Base-by-base conservation (phyloP, 1,140 invertebrate genomes). In the Saxidomus purpurata region DNA sequence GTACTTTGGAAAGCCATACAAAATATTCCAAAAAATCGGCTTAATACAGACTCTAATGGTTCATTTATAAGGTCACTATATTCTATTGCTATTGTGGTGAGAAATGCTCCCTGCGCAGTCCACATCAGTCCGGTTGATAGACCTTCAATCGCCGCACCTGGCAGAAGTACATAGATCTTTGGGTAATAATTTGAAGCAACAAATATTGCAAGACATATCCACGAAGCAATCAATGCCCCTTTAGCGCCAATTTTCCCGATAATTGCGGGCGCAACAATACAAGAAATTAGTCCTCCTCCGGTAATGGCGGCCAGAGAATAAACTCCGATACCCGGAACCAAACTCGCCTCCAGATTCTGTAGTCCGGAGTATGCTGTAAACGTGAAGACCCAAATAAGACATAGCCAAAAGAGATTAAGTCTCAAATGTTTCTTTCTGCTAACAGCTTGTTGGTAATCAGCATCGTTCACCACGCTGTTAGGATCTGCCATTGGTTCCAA, bases 1-100 rank as follows among this genome's bases (percentile, higher is more conserved):
- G 93, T 93, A 55, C 90, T 94, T 52, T 93, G 92, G 34, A 93
- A 92, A 0, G 92, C 90, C 77, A 92, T 93, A 67, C 89, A 91
- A 77, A 94, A 94, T 38, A 94, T 91, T 47, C 93, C 93, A 71
- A 93, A 94, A 38, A 94, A 91, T 47, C 83, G 88, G 69, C 91
- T 93, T 11, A 94, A 47, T n/a, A 93, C 81, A 28, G 49, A 28
- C 47, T 92, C 92, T 17, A 92, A 63, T 0, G 63, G 31, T 74
- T 91, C 91, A 22, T 79, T 82, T 9, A 86, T 90, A 25, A 91
- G 80, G 38, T 90, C 43, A 19, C 92, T 89, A 82, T 93, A 93
- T 28, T 92, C 88, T 38, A 92, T 47, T 1, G 93, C 91, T 9
- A 91, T 90, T 4, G 88, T 91, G 11, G 93, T 92, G 17, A 94